Evolutionary conservation across 2,797 vertebrate species (phyloP).

Genomic region (Gambelia wislizenii): DNA sequence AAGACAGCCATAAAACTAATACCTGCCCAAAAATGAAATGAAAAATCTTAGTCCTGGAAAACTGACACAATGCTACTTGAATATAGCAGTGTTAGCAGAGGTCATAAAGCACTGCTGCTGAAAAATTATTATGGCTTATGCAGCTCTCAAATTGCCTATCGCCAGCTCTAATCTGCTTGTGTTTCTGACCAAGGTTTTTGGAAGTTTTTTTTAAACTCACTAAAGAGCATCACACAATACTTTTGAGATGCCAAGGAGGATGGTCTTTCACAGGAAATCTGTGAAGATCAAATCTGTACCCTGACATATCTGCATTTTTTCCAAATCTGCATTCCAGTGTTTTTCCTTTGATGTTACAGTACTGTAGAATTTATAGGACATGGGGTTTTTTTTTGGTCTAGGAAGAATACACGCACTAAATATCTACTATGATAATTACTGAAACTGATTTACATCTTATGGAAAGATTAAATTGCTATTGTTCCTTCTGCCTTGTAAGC

Average conservation of each 20-base stretch:
- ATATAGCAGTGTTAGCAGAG: neutral
- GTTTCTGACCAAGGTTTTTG: neutral
- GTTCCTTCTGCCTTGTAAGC: constrained; percentile 52
- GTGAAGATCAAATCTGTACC: constrained; percentile 47
- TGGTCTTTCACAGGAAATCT: constrained; percentile 59
- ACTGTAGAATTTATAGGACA: constrained; percentile 70
- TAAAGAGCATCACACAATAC: neutral
- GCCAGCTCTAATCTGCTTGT: neutral
- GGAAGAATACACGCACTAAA: constrained; percentile 69
- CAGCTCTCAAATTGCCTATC: neutral
- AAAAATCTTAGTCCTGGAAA: neutral
- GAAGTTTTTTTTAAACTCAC: constrained; percentile 23
- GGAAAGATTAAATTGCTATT: constrained; percentile 62
- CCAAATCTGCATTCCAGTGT: constrained; percentile 47
- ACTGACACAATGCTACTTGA: neutral
- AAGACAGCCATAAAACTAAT: neutral
- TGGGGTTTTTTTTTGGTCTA: constrained; percentile 63
- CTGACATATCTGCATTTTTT: constrained; percentile 66
- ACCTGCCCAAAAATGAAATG: neutral
- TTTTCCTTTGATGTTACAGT: constrained; percentile 72
- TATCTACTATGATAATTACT: constrained; percentile 76
- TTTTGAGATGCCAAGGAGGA: constrained; percentile 40
- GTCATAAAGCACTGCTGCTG: neutral
- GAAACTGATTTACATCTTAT: constrained; percentile 74
- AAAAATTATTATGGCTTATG: neutral